Percentiles rank a stretch among this genome's conserved stretches.
Conservation (phyloP, 1,140 invertebrate genomes). For the Bilobella aurantiaca region DNA sequence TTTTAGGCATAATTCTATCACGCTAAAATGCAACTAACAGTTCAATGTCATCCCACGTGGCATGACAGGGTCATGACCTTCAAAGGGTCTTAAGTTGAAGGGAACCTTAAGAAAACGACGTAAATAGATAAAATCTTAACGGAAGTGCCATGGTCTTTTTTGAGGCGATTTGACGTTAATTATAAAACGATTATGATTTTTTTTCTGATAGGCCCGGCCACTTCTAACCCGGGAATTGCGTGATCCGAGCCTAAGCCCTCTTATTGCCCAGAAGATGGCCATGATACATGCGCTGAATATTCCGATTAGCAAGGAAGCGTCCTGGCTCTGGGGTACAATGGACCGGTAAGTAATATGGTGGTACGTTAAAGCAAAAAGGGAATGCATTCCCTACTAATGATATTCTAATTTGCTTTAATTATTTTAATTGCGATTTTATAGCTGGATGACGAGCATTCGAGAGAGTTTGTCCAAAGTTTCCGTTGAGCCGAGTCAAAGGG, state of each 20-base stretch:
- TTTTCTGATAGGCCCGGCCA: constrained; percentile 57
- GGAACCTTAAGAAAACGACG: no score
- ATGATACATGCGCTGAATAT: constrained; percentile 82
- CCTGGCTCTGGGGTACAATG: constrained; percentile 86
- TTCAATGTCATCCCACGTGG: no score
- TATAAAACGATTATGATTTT: constrained; percentile 1
- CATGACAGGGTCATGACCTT: no score
- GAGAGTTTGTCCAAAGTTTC: constrained; percentile 35
- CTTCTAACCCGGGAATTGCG: constrained; percentile 65
- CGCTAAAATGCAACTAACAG: no score
- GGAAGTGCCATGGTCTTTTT: no score
- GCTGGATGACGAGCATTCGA: constrained; percentile 41
- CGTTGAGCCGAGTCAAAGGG: constrained; percentile 30
- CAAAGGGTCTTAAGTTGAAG: no score
- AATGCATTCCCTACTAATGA: neutral
- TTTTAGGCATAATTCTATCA: no score
- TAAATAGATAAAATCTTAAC: no score
- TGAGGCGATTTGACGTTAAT: no score
- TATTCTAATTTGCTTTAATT: neutral
- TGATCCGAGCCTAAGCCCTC: constrained; percentile 60
- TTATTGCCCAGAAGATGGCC: constrained; percentile 85
- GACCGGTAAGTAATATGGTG: constrained; percentile 35
- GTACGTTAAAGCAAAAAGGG: no score
- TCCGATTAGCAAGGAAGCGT: constrained; percentile 84
- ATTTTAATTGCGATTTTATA: constrained; percentile 35